A percentile compares a stretch with the other conserved stretches of the same genome.
phyloP scores from a whole-genome alignment of 2,113 vertebrate genomes.

The Macquaria australasica region DNA sequence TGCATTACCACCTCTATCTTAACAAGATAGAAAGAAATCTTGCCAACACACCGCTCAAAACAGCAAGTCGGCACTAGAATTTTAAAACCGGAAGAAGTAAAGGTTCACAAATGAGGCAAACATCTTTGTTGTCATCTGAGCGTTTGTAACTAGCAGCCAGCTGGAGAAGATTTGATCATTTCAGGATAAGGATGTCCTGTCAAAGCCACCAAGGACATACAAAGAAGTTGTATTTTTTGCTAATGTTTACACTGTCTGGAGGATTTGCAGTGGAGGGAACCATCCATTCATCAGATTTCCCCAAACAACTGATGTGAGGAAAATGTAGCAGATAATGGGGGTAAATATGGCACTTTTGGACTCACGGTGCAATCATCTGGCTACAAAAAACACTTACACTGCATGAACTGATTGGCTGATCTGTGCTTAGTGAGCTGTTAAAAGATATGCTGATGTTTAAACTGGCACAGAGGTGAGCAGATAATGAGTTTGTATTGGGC shows the following conservation, averaged over 20 bases:
- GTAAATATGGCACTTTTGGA: conserved; percentile 35
- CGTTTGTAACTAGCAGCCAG: conserved; percentile 28
- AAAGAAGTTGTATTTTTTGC: conserved; percentile 26
- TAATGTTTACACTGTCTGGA: conserved; percentile 23
- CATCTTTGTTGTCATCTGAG: conserved; percentile 22
- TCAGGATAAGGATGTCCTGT: conserved; percentile 26
- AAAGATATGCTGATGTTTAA: conserved; percentile 21
- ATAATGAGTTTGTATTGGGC: neutral
- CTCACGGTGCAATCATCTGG: conserved; percentile 28
- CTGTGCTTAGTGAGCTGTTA: conserved; percentile 2
- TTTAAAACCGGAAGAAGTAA: conserved; percentile 17
- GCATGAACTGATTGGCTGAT: neutral
- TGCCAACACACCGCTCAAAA: conserved; percentile 8
- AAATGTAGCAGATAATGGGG: conserved; percentile 36
- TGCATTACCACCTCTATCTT: conserved; percentile 25
- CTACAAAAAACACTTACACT: conserved; percentile 1
- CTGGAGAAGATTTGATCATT: conserved; percentile 37
- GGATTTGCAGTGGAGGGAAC: conserved; percentile 14
- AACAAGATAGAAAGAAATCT: conserved; percentile 15
- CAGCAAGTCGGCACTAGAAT: conserved; percentile 26
- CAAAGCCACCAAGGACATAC: conserved; percentile 13
- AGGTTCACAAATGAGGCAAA: conserved; percentile 22
- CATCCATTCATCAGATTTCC: conserved; percentile 33
- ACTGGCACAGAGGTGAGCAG: neutral
- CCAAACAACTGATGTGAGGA: conserved; percentile 24